Evolutionary conservation across 2,797 vertebrate genomes (phyloP), one percentile per base, ranked within the genome.

Genomic region (Smutsia temminckii): DNA sequence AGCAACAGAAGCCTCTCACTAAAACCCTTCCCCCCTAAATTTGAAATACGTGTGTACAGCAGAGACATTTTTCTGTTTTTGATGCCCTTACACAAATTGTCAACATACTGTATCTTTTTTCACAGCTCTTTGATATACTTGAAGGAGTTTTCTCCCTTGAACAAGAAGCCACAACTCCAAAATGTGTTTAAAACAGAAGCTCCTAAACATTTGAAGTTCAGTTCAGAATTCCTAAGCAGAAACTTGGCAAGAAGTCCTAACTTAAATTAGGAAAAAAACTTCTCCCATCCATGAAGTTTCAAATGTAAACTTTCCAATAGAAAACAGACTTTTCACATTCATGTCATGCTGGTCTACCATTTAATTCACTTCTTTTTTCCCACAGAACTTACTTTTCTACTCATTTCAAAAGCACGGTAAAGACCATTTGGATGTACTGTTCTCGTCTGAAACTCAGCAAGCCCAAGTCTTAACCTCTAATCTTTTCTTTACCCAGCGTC

Each of bases 121-220:
- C 68, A 61, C 85, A 95, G 94, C 29, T 94, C 95, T 97, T 97
- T 97, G 96, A 97, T 97, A 89, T 95, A 89, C 94, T 97, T 95
- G 91, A 96, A 97, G 95, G 86, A 57, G 77, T 93, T 97, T 95
- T 97, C 89, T 97, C 96, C 84, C 92, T 97, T 95, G 95, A 97
- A 78, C 86, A 97, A 96, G 95, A 97, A 97, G 94, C 95, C 92
- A 94, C 91, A 96, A 95, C 59, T 97, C 97, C 94, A 94, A 95
- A 97, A 97, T 96, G 93, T 97, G 96, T 96, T 97, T 97, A 96
- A 97, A 97, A 98, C 92, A 95, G 96, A 97, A 98, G 95, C 92
- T 83, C 81, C 84, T 91, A 89, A 97, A 96, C 83, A 97, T 97
- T 84, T 97, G 95, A 97, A 97, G 96, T 94, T 97, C 97, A 77